Evolutionary conservation across 2,113 vertebrate species (phyloP), one percentile per base, ranked within the genome.

Genomic region (Hippocampus zosterae): DNA sequence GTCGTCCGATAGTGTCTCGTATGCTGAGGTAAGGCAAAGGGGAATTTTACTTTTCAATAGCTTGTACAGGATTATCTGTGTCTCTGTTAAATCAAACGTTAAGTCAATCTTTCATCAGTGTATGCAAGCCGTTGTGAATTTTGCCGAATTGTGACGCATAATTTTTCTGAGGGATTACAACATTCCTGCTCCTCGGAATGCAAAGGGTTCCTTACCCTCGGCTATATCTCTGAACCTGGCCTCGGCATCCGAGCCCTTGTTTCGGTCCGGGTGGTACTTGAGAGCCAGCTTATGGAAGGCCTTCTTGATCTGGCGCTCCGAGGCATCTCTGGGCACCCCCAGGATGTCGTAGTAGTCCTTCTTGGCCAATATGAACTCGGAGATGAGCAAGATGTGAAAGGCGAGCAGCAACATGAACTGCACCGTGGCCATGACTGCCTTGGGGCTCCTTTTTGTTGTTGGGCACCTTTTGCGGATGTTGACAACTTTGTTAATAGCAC

Each of bases 261-360:
- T 98, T 88, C 94, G 93, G 92, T 99, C 97, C 0, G 97, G 97
- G 40, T 99, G 97, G 82, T 96, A 96, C 77, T 95, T 96, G 90
- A 98, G 95, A 55, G 96, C 96, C 77, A 99, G 85, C 53, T 95
- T 97, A 57, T 98, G 96, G 90, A 99, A 99, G 0, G 96, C 95
- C 76, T 99, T 99, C 88, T 99, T 98, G 80, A 99, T 97, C 81
- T 98, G 95, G 9, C 95, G 94, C 23, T 98, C 95, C 6, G 94
- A 93, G 23, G 97, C 95, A 19, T 93, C 95, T 89, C 90, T 96
- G 55, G 96, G 94, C 74, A 99, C 92, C 71, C 96, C 97, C 74
- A 99, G 92, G 27, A 98, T 91, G 70, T 97, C 95, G 68, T 99
- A 99, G 85, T 96, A 98, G 89, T 93, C 96, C 74, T 93, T 92